phyloP scores from a whole-genome alignment of 2,113 vertebrate species.

The Leptobrachium leishanense region DNA sequence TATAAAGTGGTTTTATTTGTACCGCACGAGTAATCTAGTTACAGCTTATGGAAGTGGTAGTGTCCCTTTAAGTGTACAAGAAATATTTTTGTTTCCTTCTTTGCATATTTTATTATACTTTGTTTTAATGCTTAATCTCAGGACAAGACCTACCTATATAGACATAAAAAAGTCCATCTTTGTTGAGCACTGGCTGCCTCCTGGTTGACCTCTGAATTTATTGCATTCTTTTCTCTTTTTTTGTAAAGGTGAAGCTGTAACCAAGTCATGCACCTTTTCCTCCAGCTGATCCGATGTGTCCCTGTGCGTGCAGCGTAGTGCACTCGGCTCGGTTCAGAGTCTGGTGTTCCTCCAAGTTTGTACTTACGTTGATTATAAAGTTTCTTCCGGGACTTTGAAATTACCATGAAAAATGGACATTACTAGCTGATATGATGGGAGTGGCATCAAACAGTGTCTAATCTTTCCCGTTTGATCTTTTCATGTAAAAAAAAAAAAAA shows the following conservation, averaged over 20 bases:
- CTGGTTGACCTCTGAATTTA: not conserved
- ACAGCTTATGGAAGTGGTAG: too few species aligned
- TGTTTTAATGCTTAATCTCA: too few species aligned
- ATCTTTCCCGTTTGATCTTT: conserved; percentile 52
- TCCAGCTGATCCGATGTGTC: conserved; percentile 22
- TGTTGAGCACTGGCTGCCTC: too few species aligned
- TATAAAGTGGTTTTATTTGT: too few species aligned
- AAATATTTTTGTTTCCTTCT: too few species aligned
- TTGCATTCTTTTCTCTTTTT: not conserved
- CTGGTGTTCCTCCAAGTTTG: conserved; percentile 42
- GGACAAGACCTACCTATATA: too few species aligned
- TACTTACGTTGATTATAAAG: conserved; percentile 30
- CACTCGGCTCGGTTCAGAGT: conserved; percentile 7
- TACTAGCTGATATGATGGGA: conserved; percentile 44
- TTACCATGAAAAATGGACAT: conserved; percentile 39
- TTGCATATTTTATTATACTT: too few species aligned
- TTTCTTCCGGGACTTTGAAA: conserved; percentile 51
- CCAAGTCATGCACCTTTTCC: conserved; percentile 11
- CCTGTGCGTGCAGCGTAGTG: not conserved
- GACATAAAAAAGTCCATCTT: too few species aligned
- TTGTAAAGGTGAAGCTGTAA: not conserved
- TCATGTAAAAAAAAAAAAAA: conserved; percentile 51
- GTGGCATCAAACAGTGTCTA: conserved; percentile 46
- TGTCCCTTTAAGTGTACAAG: too few species aligned
- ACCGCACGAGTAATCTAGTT: too few species aligned